These are phyloP conservation scores for Apoderus coryli DNA, from an alignment of 2,888 invertebrate genomes.

Conservation along the genomic window DNA sequence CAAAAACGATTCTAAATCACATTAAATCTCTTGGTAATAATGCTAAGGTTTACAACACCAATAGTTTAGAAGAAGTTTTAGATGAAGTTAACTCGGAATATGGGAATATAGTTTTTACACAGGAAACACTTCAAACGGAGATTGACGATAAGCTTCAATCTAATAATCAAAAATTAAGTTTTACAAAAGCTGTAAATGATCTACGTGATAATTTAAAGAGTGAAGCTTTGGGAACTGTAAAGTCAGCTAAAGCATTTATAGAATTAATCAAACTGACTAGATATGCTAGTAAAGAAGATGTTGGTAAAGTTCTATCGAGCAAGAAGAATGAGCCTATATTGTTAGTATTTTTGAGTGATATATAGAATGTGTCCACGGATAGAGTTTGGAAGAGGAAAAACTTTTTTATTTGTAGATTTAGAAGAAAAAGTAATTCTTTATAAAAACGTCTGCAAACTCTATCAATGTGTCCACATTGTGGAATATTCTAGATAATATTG, in stretches of 20 bases:
- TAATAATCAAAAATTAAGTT: constrained; percentile 12
- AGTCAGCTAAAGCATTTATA: constrained; percentile 48
- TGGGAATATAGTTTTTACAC: constrained; percentile 18
- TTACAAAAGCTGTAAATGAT: constrained; percentile 27
- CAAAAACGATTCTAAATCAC: constrained; percentile 13
- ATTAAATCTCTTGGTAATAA: too few relatives aligned
- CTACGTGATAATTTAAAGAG: constrained; percentile 37
- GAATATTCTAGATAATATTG: too few relatives aligned
- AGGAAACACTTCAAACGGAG: constrained; percentile 24
- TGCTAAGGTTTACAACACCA: too few relatives aligned
- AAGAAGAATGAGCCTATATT: constrained; percentile 41
- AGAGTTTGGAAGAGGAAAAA: too few relatives aligned
- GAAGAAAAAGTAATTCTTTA: too few relatives aligned
- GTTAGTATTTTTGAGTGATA: too few relatives aligned
- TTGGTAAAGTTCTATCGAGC: constrained; percentile 41
- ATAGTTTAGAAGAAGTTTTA: constrained; percentile 18
- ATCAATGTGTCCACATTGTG: too few relatives aligned
- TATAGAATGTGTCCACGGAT: too few relatives aligned
- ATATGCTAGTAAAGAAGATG: constrained; percentile 41
- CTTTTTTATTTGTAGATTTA: too few relatives aligned
- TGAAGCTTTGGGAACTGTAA: constrained; percentile 44
- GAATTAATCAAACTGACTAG: constrained; percentile 47
- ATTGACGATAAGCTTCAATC: constrained; percentile 19
- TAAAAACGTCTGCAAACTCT: too few relatives aligned
- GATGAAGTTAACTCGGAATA: constrained; percentile 20